A percentile compares a stretch with the other conserved stretches of the same genome.
Evolutionary conservation across 2,113 vertebrate species (phyloP).

Genomic region (Eudyptes chrysolophus): DNA sequence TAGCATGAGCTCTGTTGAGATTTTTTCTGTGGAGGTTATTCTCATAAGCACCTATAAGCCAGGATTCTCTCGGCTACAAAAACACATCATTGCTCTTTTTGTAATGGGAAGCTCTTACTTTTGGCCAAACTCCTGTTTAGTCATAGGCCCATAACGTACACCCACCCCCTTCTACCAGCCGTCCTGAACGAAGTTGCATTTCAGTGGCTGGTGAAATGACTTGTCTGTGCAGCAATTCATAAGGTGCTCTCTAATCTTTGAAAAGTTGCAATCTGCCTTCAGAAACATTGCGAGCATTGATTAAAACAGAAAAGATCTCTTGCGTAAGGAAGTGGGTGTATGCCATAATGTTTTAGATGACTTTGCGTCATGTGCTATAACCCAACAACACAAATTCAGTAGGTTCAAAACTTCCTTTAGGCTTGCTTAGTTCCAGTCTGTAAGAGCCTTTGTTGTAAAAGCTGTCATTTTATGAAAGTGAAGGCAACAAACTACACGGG

Average conservation of each 20-base stretch:
- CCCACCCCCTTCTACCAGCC: background rate
- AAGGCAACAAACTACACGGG: background rate
- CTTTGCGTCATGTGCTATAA: fast-evolving
- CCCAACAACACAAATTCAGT: background rate
- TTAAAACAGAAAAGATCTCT: background rate
- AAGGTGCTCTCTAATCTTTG: background rate
- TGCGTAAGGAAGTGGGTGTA: background rate
- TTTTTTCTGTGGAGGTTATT: background rate
- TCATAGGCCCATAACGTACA: background rate
- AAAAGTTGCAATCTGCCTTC: background rate
- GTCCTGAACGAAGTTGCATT: background rate
- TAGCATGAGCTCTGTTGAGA: background rate
- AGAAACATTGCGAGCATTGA: fast-evolving
- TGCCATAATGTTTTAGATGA: background rate
- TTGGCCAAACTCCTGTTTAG: background rate
- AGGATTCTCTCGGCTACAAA: background rate
- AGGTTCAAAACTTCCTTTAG: background rate
- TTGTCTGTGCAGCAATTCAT: background rate
- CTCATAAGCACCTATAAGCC: background rate
- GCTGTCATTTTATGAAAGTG: background rate
- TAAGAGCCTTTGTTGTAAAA: background rate
- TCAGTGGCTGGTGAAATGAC: background rate
- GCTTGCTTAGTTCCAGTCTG: background rate
- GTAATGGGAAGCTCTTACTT: background rate
- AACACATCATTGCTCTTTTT: background rate